Conservation (phyloP, 2,888 invertebrate genomes). For the Alviniconcha strummeri region DNA sequence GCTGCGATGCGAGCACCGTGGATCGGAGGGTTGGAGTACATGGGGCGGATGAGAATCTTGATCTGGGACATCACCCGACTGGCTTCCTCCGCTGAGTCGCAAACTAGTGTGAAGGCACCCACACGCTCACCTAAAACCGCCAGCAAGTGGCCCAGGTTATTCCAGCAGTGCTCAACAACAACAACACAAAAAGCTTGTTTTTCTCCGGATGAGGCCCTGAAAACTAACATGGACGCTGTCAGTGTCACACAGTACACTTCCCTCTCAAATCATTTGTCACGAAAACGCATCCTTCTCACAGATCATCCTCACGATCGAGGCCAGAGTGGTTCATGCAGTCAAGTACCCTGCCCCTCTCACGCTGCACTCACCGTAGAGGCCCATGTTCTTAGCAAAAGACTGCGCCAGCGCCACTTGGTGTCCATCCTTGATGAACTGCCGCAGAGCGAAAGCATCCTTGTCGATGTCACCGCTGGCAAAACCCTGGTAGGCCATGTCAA, state of each 20-base stretch:
- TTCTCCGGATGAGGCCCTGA: too few species aligned
- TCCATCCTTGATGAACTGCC: constrained; percentile 90
- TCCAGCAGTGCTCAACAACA: too few species aligned
- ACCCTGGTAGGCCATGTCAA: constrained; percentile 98
- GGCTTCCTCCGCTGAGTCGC: constrained; percentile 86
- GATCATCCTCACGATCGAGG: too few species aligned
- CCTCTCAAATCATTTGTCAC: too few species aligned
- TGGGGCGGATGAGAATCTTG: constrained; percentile 94
- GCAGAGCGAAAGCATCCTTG: constrained; percentile 91
- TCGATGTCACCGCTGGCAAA: constrained; percentile 83
- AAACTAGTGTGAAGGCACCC: constrained; percentile 91
- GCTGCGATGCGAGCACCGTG: constrained; percentile 92
- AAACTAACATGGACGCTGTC: too few species aligned
- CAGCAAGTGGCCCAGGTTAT: too few species aligned
- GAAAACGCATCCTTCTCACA: too few species aligned
- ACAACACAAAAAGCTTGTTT: too few species aligned
- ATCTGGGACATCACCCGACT: constrained; percentile 89
- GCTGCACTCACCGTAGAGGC: constrained; percentile 79
- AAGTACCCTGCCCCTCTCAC: too few species aligned
- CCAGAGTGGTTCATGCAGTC: too few species aligned
- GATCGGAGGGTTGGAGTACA: constrained; percentile 98
- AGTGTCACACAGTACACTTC: too few species aligned
- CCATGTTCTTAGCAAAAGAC: constrained; percentile 99
- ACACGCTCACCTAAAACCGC: constrained; percentile 85
- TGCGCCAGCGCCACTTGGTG: constrained; percentile 91